Evolutionary conservation across 2,113 vertebrate species (phyloP).

Genomic region (Nesogale talazaci): DNA sequence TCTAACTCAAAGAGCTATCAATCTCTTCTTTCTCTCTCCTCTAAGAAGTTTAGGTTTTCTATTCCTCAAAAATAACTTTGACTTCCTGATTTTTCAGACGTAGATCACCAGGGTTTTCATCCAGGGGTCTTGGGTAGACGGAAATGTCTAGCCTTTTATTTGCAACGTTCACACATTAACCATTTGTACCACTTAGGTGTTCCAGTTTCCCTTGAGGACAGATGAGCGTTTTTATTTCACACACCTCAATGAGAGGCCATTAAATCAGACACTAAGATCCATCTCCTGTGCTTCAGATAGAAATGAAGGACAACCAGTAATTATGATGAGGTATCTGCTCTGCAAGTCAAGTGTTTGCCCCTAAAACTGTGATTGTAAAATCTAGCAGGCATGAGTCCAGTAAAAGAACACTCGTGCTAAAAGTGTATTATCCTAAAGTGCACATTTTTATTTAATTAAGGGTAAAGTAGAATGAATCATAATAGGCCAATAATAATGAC

Average conservation of each 20-base stretch:
- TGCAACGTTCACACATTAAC: background rate
- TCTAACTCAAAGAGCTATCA: no score
- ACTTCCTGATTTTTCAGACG: background rate
- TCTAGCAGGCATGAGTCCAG: conserved; percentile 69
- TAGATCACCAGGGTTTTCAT: background rate
- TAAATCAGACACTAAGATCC: conserved; percentile 30
- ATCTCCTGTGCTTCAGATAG: conserved; percentile 48
- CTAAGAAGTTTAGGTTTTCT: background rate
- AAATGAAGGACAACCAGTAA: conserved; percentile 45
- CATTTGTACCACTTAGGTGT: background rate
- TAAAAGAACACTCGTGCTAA: conserved; percentile 82
- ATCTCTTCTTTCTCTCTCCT: conserved; percentile 28
- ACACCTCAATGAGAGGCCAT: conserved; percentile 41
- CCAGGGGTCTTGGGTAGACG: background rate
- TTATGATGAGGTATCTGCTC: background rate
- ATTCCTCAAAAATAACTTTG: no score
- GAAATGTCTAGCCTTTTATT: background rate
- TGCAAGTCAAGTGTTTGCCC: conserved; percentile 46
- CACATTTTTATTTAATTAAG: conserved; percentile 89
- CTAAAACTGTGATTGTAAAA: conserved; percentile 36
- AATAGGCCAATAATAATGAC: conserved; percentile 89
- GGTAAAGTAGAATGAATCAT: conserved; percentile 86
- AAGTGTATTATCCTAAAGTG: conserved; percentile 84
- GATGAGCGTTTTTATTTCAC: conserved; percentile 28
- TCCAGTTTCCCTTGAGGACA: background rate